Base-by-base conservation (phyloP, 2,888 invertebrate species). In the Junonia oenone region DNA sequence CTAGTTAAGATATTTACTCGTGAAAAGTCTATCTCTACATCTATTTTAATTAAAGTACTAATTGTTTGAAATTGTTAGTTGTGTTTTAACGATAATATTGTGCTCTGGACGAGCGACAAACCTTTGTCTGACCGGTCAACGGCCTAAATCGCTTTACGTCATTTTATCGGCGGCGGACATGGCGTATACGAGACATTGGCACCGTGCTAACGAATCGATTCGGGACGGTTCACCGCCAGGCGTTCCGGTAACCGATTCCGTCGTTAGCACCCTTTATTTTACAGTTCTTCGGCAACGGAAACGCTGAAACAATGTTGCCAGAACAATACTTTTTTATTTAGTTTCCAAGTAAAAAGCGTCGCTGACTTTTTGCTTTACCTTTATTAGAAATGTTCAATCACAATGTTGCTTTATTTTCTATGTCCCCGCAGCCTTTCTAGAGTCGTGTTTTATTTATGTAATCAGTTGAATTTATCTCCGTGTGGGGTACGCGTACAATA, bases 161-260 rank as follows among this genome's bases (percentile, higher is more conserved):
- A 57, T 38, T 61, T 61, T 56, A 56, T 61, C 54, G 56, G 52
- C 33, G 45, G 48, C 53, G 58, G 59, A 55, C 59, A 56, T 55
- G 57, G 49, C 43, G 51, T 58, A 54, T 52, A 52, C 55, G 67
- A 75, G 75, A 73, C 73, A 73, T 73, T 71, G 72, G 68, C 71
- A 72, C 67, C 71, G 67, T 73, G 72, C 72, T 75, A 73, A 75
- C 75, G 72, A 83, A 83, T 81, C 73, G 76, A 83, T 82, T 82
- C 66, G 75, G 71, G 67, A 78, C 73, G 78, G 77, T 75, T 76
- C 66, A 72, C 64, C 63, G 61, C 29, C 59, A 46, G 50, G 67
- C 71, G 71, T 72, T 74, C 64, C 69, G 68, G 73, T 71, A 69
- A 66, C 64, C 62, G 67, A 74, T 68, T 68, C 67, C 62, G 66